A percentile compares a stretch with the other conserved stretches of the same genome.
Conservation (phyloP, 2,797 vertebrate species). For the Leucoraja ocellata region DNA sequence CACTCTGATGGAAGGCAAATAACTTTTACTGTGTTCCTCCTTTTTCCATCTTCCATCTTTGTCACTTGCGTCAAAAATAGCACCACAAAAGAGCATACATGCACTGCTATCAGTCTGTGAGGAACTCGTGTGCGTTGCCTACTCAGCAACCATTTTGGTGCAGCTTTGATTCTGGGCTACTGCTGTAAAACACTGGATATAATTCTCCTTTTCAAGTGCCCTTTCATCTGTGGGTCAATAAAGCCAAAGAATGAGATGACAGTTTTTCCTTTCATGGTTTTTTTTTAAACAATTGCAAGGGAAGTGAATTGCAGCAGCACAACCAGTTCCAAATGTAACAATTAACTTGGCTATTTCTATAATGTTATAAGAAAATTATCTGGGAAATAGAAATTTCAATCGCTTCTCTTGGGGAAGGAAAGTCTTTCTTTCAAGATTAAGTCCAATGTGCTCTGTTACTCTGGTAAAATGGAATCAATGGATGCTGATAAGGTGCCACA, state of each 20-base stretch:
- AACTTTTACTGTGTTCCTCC: too few relatives aligned
- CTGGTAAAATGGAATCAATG: background rate
- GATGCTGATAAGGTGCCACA: background rate
- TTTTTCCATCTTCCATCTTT: too few relatives aligned
- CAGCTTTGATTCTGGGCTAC: too few relatives aligned
- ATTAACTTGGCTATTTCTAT: slow-evolving; percentile 1
- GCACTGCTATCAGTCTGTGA: too few relatives aligned
- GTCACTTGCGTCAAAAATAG: too few relatives aligned
- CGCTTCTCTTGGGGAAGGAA: background rate
- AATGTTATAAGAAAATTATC: background rate
- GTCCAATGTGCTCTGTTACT: background rate
- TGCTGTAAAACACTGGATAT: background rate
- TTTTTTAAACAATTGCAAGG: background rate
- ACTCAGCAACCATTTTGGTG: too few relatives aligned
- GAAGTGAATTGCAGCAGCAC: background rate
- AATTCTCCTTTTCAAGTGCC: background rate
- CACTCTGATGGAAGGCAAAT: too few relatives aligned
- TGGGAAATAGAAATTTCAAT: background rate
- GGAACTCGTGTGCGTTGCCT: too few relatives aligned
- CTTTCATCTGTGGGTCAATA: slow-evolving; percentile 20
- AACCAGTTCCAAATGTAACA: background rate
- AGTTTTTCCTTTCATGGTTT: background rate
- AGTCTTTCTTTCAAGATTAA: slow-evolving; percentile 15
- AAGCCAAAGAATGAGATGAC: background rate
- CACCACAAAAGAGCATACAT: too few relatives aligned